A percentile compares a stretch with the other conserved stretches of the same genome.
These are phyloP conservation scores for Herminia tarsipennalis DNA, from an alignment of 2,888 invertebrate species.

Conservation along the genomic window DNA sequence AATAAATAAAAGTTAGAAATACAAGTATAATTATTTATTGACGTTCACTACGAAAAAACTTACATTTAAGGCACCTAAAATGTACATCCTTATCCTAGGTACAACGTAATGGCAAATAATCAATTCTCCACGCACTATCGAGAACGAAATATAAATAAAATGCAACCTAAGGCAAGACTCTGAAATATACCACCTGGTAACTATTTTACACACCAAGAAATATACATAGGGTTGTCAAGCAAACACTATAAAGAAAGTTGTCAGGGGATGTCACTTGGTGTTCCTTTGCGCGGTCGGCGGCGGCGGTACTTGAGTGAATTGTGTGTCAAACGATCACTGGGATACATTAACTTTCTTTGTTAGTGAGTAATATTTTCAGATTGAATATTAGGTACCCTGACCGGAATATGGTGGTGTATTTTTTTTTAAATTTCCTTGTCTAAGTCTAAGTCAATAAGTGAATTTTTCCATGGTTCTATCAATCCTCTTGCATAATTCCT, in stretches of 20 bases:
- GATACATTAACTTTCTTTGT: too few relatives aligned
- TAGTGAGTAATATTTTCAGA: too few relatives aligned
- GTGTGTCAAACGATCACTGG: too few relatives aligned
- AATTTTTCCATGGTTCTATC: too few relatives aligned
- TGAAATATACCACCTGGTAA: slow-evolving; percentile 66
- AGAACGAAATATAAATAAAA: slow-evolving; percentile 74
- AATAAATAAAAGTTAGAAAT: slow-evolving; percentile 30
- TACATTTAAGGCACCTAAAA: slow-evolving; percentile 81
- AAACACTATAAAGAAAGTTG: background rate
- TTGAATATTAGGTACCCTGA: too few relatives aligned
- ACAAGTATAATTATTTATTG: slow-evolving; percentile 68
- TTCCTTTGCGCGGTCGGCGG: too few relatives aligned
- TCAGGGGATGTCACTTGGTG: too few relatives aligned
- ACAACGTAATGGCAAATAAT: slow-evolving; percentile 82
- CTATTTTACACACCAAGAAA: slow-evolving; percentile 57
- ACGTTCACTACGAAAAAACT: slow-evolving; percentile 76
- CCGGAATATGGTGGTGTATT: too few relatives aligned
- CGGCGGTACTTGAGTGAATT: too few relatives aligned
- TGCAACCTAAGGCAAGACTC: slow-evolving; percentile 73
- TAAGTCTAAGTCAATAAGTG: too few relatives aligned
- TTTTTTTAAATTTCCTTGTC: too few relatives aligned
- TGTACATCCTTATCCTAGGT: slow-evolving; percentile 83
- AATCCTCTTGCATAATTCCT: too few relatives aligned
- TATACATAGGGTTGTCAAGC: slow-evolving; percentile 3
- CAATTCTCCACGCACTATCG: slow-evolving; percentile 69